Evolutionary conservation across 2,888 invertebrate genomes (phyloP).

Genomic region (Macrophya alboannulata): DNA sequence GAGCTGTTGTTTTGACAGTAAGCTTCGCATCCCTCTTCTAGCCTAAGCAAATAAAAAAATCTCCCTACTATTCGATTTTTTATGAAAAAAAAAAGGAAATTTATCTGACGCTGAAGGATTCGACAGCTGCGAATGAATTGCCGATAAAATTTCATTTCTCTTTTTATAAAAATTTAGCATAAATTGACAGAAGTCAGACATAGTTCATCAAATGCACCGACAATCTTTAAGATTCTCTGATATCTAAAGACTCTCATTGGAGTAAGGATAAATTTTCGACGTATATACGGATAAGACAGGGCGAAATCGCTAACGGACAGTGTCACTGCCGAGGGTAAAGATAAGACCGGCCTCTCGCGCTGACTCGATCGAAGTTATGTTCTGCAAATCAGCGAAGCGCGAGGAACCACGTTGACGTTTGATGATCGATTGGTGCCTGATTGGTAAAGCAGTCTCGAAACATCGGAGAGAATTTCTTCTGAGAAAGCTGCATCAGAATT

Average conservation of each 20-base stretch:
- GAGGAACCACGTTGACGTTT: constrained; percentile 37
- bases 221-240: neutral
- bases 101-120: neutral
- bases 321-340: neutral
- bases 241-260: neutral
- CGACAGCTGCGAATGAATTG: constrained; percentile 11
- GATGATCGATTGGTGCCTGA: constrained; percentile 46
- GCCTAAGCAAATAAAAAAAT: neutral
- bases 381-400: constrained; percentile 50
- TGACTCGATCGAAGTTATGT: constrained; percentile 34
- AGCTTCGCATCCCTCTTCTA: neutral
- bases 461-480: constrained; percentile 6
- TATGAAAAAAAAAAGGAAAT: neutral
- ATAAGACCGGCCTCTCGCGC: constrained; percentile 1
- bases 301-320: constrained; percentile 48
- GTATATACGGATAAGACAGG: constrained; percentile 17
- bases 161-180: neutral
- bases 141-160: neutral
- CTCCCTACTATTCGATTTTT: neutral
- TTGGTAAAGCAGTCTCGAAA: constrained; percentile 28
- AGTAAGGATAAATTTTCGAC: constrained; percentile 22
- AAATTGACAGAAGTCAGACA: constrained; percentile 11
- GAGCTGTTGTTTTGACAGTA: constrained; percentile 3
- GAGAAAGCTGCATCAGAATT: constrained; percentile 39
- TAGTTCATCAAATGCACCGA: neutral